A percentile compares a stretch with the other conserved stretches of the same genome.
Conservation (phyloP, 2,113 vertebrate genomes). For the Dissostichus mawsoni region DNA sequence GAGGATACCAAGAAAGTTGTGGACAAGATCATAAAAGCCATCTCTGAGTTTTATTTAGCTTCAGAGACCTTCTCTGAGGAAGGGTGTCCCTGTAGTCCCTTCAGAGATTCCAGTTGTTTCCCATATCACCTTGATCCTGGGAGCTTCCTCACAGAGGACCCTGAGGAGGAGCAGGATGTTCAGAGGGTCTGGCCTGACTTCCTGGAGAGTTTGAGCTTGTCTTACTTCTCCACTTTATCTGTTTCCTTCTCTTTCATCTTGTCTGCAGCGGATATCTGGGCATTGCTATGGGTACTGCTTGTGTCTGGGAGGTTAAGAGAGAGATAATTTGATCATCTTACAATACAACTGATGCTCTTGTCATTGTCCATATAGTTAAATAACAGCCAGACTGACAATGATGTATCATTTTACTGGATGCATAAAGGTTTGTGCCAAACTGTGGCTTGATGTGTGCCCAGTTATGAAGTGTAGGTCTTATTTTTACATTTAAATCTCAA, state of each 20-base stretch:
- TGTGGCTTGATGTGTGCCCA: not conserved
- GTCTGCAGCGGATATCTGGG: not conserved
- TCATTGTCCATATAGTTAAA: slow-evolving; percentile 39
- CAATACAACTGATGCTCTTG: slow-evolving; percentile 38
- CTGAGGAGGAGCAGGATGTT: not conserved
- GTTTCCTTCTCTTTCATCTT: not conserved
- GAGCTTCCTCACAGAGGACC: not conserved
- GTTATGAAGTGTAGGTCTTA: not conserved
- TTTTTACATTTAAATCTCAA: not conserved
- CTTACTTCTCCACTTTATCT: not conserved
- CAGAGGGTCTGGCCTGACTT: slow-evolving; percentile 25
- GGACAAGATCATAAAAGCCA: not conserved
- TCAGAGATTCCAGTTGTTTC: not conserved
- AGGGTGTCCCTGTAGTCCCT: not conserved
- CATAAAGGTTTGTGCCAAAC: not conserved
- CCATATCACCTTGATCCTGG: not conserved
- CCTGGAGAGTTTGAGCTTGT: slow-evolving; percentile 54
- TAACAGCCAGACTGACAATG: slow-evolving; percentile 23
- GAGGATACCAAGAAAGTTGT: not conserved
- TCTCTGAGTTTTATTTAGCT: not conserved
- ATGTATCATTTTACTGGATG: slow-evolving; percentile 4
- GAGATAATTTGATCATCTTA: slow-evolving; percentile 51
- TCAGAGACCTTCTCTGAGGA: not conserved
- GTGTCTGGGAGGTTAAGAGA: slow-evolving; percentile 18
- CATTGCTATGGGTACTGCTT: slow-evolving; percentile 47